These are phyloP conservation scores for Caranx ignobilis DNA, from an alignment of 2,113 vertebrate genomes.

Conservation along the genomic window DNA sequence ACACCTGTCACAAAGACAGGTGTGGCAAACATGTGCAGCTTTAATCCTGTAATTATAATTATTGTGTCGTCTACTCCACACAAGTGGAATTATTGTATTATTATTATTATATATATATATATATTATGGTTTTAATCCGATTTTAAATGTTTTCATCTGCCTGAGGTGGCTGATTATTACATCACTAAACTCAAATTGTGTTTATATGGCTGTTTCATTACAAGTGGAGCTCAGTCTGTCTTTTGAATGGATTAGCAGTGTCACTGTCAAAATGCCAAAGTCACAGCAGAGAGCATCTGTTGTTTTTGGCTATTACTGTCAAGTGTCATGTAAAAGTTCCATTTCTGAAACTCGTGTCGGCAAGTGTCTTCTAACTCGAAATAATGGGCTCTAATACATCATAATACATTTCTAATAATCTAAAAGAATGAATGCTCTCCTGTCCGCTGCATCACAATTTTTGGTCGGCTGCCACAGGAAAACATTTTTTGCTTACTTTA, in stretches of 20 bases:
- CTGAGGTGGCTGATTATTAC: neutral
- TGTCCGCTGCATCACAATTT: neutral
- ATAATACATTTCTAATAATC: neutral
- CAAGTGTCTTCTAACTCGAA: neutral
- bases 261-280: constrained; percentile 8
- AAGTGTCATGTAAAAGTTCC: neutral
- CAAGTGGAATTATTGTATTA: neutral
- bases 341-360: neutral
- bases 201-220: neutral
- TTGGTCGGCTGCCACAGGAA: neutral
- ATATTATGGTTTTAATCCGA: neutral
- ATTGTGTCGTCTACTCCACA: neutral
- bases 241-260: constrained; percentile 18
- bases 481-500: neutral
- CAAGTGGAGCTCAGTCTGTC: constrained; percentile 18
- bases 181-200: neutral
- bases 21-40: neutral
- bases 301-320: neutral
- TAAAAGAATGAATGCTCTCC: neutral
- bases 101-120: neutral
- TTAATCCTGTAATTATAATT: constrained; percentile 5
- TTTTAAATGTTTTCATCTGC: constrained; percentile 7
- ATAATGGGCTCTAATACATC: neutral
- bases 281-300: neutral
- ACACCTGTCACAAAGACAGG: neutral